Conservation (phyloP, 2,888 invertebrate species). For the Bombylius major region DNA sequence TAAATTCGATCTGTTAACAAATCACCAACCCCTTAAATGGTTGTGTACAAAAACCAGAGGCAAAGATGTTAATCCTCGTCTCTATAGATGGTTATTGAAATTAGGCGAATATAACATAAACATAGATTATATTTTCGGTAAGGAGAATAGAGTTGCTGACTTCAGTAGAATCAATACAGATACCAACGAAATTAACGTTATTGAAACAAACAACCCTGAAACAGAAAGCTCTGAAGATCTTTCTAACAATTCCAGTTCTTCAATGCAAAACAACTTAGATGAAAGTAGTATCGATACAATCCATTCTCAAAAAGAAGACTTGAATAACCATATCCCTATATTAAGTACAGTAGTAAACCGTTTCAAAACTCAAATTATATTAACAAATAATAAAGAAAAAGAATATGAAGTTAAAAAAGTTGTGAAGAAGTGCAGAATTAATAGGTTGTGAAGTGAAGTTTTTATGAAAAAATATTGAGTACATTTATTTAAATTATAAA, state of each 20-base stretch:
- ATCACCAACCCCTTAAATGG: conserved; percentile 15
- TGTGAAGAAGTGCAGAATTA: too few relatives aligned
- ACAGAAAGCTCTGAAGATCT: too few relatives aligned
- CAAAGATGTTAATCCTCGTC: conserved; percentile 12
- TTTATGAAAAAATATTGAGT: too few relatives aligned
- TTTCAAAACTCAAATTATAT: conserved; percentile 2
- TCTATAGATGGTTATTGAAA: conserved; percentile 13
- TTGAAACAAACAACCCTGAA: too few relatives aligned
- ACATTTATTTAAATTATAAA: too few relatives aligned
- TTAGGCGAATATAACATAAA: conserved; percentile 12
- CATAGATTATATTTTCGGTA: conserved; percentile 14
- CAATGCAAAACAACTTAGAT: neutral
- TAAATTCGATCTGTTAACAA: conserved; percentile 11
- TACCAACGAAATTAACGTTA: too few relatives aligned
- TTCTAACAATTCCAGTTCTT: too few relatives aligned
- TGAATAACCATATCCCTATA: neutral
- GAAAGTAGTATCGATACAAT: neutral
- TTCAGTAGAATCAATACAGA: conserved; percentile 13
- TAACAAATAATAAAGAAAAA: neutral
- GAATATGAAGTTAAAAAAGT: neutral
- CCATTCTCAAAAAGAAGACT: neutral
- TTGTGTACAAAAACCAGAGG: conserved; percentile 9
- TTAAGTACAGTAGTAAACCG: neutral
- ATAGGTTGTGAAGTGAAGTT: too few relatives aligned
- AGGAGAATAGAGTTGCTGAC: conserved; percentile 13